These are phyloP conservation scores for Papilio polyxenes DNA, from an alignment of 1,140 invertebrate genomes.

Conservation along the genomic window DNA sequence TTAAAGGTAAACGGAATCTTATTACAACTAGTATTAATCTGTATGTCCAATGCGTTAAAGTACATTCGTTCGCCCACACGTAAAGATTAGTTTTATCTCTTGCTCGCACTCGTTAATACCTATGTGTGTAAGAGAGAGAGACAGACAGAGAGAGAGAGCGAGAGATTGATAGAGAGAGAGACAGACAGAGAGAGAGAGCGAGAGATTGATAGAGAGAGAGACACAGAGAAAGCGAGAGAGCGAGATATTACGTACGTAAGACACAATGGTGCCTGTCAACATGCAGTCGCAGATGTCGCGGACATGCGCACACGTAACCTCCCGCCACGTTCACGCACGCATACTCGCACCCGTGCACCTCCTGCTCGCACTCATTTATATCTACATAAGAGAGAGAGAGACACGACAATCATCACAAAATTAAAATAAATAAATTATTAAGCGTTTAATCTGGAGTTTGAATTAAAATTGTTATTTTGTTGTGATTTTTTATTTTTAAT, in stretches of 20 bases:
- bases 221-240: neutral
- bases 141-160: neutral
- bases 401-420: neutral
- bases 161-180: neutral
- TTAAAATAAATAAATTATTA: neutral
- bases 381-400: conserved; percentile 68
- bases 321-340: conserved; percentile 83
- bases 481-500: no score
- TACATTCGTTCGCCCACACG: no score
- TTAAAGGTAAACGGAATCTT: neutral
- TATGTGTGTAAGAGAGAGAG: conserved; percentile 50
- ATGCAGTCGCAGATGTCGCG: conserved; percentile 77
- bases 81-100: conserved; percentile 42
- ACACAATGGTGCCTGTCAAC: conserved; percentile 75
- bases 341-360: conserved; percentile 79
- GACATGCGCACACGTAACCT: conserved; percentile 82
- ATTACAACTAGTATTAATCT: neutral
- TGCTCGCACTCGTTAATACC: conserved; percentile 83
- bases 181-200: neutral
- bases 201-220: neutral
- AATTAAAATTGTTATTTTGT: no score
- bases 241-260: conserved; percentile 48
- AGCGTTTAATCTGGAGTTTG: no score
- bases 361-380: conserved; percentile 82
- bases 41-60: no score